Base-by-base conservation (phyloP, 2,797 vertebrate genomes). In the Manis javanica region DNA sequence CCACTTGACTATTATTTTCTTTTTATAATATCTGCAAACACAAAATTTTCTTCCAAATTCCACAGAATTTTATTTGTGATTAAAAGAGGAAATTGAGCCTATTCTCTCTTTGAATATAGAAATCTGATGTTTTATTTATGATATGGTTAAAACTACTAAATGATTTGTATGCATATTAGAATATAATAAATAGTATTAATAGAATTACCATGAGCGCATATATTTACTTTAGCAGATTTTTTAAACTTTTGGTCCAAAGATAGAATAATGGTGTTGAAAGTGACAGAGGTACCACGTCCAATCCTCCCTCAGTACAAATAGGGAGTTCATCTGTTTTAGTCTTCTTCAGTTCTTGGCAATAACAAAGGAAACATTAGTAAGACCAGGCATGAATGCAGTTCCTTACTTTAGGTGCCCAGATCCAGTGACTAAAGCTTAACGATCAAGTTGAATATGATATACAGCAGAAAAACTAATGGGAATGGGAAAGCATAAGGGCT, bases 341-440 rank as follows among this genome's bases (percentile, higher is more conserved):
- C 57, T 88, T 96, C 96, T 97, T 93, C 68, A 42, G 0, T 88
- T 97, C 82, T 72, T 97, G 85, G 93, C 91, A 96, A 98, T 97
- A 98, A 98, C 96, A 98, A 98, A 97, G 98, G 98, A 96, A 98
- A 98, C 97, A 94, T 19, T 78, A 98, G 94, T 97, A 97, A 97
- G 97, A 95, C 68, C 71, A 49, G 95, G 97, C 84, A 42, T 88
- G 57, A 97, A 94, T 84, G 84, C 95, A 92, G 12, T 96, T 90
- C 66, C 63, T 96, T 79, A 81, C 49, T 37, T 88, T 29, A 77
- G 49, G 78, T 89, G 86, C 57, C 75, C 87, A 82, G 64, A 69
- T 90, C 74, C 91, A 96, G 71, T 79, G 39, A 92, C 85, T 74
- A 71, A 71, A 64, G 63, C 53, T 84, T 79, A 63, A 79, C 81